Evolutionary conservation across 2,113 vertebrate genomes (phyloP), one percentile per base, ranked within the genome.

Genomic region (Paracanthobrama guichenoti): DNA sequence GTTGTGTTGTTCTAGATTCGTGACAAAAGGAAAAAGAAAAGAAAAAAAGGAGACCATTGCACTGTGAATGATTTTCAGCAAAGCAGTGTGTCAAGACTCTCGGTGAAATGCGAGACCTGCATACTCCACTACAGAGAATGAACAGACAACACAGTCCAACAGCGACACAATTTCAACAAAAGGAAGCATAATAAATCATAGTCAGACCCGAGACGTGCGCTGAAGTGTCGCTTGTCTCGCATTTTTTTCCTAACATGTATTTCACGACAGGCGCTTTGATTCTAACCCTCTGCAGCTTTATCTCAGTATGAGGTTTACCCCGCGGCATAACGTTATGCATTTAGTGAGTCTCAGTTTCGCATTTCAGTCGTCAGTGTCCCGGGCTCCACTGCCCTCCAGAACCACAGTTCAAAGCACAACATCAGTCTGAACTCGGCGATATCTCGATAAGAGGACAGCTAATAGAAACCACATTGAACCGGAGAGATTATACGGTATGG

Each of bases 381-480:
- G 0, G 81, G 22, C 59, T 72, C 44, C 72, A 22, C 55, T 50
- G 16, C 53, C 77, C 48, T 71, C 26, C 64, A 71, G 20, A 69
- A 69, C 64, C 22, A 24, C 53, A 57, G 76, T 83, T 81, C 46
- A 60, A 18, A 48, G 69, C 75, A 59, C 26, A 57, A 13, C 53
- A 46, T 73, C 3, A 46, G 60, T 42, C n/a, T 7, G 60, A 42
- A 75, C 75, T 11, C 14, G 59, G n/a, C 1, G 16, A 53, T 66
- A n/a, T 84, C 60, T 64, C 66, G 86, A 84, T 82, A 71, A 81
- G 85, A 67, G 35, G 14, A 60, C 53, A 13, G 28, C 71, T 88
- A 87, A 88, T 75, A 26, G 79, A 81, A 86, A 86, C 59, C 87
- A 83, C 57, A 81, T 81, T 87, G 74, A 53, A 79, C 28, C 4